Evolutionary conservation across 2,113 vertebrate genomes (phyloP).

Genomic region (Oostethus manadensis): DNA sequence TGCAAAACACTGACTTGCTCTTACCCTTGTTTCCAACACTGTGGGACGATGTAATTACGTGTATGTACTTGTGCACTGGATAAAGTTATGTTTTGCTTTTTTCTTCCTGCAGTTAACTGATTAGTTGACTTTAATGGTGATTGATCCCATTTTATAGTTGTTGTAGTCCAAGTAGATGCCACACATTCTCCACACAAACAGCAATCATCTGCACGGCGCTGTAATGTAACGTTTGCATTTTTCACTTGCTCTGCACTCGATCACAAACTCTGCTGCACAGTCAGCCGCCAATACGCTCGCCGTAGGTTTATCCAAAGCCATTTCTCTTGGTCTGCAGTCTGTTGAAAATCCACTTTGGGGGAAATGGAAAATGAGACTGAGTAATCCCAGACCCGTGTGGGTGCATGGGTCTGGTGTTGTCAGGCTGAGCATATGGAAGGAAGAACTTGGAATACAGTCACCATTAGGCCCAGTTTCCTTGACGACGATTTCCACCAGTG

Average conservation of each 20-base stretch:
- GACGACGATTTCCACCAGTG: neutral
- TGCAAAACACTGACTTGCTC: too few relatives aligned
- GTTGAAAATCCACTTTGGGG: neutral
- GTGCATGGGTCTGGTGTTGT: neutral
- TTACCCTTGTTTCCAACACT: slow-evolving; percentile 33
- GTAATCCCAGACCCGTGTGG: neutral
- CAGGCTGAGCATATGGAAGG: slow-evolving; percentile 6
- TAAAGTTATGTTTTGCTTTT: neutral
- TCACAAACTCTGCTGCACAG: neutral
- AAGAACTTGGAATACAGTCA: neutral
- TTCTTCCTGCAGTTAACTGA: neutral
- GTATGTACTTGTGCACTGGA: neutral
- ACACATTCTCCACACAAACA: neutral
- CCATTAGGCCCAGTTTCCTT: neutral
- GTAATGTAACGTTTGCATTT: slow-evolving; percentile 8
- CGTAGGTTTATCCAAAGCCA: neutral
- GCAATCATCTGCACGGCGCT: slow-evolving; percentile 4
- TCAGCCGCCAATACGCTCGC: neutral
- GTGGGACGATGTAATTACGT: slow-evolving; percentile 26
- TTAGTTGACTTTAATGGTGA: too few relatives aligned
- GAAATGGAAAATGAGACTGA: slow-evolving; percentile 3
- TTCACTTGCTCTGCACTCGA: slow-evolving; percentile 2
- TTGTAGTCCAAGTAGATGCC: neutral
- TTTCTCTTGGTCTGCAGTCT: neutral
- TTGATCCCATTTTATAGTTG: too few relatives aligned